These are phyloP conservation scores for Drosophila hamatofila DNA, from an alignment of 2,888 invertebrate genomes.

Conservation along the genomic window DNA sequence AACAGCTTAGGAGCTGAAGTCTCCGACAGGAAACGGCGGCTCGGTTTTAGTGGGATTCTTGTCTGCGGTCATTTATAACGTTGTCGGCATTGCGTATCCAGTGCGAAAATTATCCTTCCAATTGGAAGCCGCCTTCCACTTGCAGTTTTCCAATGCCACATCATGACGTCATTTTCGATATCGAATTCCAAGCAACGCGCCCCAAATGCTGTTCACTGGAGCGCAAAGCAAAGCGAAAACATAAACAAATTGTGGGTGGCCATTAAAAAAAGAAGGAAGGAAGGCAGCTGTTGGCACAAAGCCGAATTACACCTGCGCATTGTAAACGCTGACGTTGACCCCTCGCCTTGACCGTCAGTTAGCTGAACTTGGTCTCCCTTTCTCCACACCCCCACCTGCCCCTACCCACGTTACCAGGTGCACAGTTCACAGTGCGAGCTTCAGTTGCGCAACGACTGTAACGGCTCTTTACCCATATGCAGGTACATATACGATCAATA, in stretches of 20 bases:
- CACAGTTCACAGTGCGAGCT: slow-evolving; percentile 24
- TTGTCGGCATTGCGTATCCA: slow-evolving; percentile 57
- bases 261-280: not conserved
- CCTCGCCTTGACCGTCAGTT: slow-evolving; percentile 70
- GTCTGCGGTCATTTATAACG: slow-evolving; percentile 64
- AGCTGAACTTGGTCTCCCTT: slow-evolving; percentile 63
- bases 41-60: slow-evolving; percentile 37
- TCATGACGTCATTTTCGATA: slow-evolving; percentile 75
- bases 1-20: slow-evolving; percentile 29
- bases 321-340: slow-evolving; percentile 56
- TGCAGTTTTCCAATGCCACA: slow-evolving; percentile 57
- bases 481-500: slow-evolving; percentile 58
- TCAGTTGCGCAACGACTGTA: slow-evolving; percentile 62
- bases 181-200: slow-evolving; percentile 46
- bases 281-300: slow-evolving; percentile 52
- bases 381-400: not conserved
- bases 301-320: slow-evolving; percentile 63
- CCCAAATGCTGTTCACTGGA: slow-evolving; percentile 29
- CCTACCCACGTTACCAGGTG: slow-evolving; percentile 14
- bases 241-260: slow-evolving; percentile 68
- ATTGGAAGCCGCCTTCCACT: slow-evolving; percentile 60
- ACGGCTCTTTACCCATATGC: slow-evolving; percentile 11
- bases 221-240: slow-evolving; percentile 55
- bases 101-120: slow-evolving; percentile 31
- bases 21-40: slow-evolving; percentile 35